Percentiles rank a stretch among this genome's conserved stretches.
Conservation (phyloP, 2,888 invertebrate genomes). For the Pandemis heparana region DNA sequence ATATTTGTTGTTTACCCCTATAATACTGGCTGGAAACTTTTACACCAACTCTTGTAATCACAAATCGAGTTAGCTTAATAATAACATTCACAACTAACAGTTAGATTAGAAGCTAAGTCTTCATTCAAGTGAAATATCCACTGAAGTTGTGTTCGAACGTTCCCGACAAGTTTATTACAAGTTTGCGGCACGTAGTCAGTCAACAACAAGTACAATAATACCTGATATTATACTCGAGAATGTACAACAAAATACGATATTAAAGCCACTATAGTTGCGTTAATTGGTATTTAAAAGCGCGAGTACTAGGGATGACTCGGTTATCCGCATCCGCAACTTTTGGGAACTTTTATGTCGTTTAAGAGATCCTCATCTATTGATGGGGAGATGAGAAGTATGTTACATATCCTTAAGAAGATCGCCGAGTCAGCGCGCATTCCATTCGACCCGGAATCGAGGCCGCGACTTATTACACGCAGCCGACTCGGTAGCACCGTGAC, state of each 20-base stretch:
- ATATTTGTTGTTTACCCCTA: not conserved
- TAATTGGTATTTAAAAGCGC: constrained; percentile 15
- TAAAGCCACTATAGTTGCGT: constrained; percentile 30
- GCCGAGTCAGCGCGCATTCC: too few species aligned
- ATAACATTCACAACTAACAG: not conserved
- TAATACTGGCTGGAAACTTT: not conserved
- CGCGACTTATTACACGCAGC: too few species aligned
- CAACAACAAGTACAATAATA: constrained; percentile 25
- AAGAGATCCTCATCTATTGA: not conserved
- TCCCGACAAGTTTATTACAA: constrained; percentile 25
- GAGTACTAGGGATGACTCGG: not conserved
- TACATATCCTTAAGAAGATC: too few species aligned
- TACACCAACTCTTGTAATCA: not conserved
- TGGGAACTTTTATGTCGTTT: not conserved
- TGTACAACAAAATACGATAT: constrained; percentile 34
- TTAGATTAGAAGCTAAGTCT: constrained; percentile 4
- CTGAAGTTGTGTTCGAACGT: not conserved
- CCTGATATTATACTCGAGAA: constrained; percentile 34
- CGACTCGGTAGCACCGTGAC: too few species aligned
- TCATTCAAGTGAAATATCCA: constrained; percentile 12
- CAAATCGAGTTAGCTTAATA: not conserved
- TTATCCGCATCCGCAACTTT: not conserved
- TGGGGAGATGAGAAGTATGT: too few species aligned
- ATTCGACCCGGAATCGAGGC: too few species aligned
- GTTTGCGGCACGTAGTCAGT: constrained; percentile 14